Percentiles rank a stretch among this genome's conserved stretches.
phyloP scores from a whole-genome alignment of 1,140 invertebrate species.

The roundworm (Caenorhabditis elegans) region DNA sequence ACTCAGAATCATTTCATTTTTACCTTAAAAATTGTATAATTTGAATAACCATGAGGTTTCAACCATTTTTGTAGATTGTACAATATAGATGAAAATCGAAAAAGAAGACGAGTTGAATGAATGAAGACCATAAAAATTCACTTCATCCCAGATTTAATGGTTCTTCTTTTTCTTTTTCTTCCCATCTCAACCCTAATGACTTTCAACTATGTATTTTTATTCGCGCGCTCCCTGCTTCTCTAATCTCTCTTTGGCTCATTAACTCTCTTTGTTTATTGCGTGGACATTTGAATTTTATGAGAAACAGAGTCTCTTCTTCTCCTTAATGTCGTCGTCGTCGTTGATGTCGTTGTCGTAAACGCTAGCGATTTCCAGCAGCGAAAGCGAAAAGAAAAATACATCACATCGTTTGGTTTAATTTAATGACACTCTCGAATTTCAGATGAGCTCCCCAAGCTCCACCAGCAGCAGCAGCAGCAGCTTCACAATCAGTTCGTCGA shows the following conservation, averaged over 20 bases:
- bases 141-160: slow-evolving; percentile 33
- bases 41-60: too few relatives aligned
- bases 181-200: slow-evolving; percentile 24
- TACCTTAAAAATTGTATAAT: too few relatives aligned
- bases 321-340: slow-evolving; percentile 15
- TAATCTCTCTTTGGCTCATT: slow-evolving; percentile 20
- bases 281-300: slow-evolving; percentile 32
- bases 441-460: not conserved
- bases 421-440: slow-evolving; percentile 27
- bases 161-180: not conserved
- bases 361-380: slow-evolving; percentile 1
- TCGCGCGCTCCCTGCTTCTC: slow-evolving; percentile 29
- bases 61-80: not conserved
- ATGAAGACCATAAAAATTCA: slow-evolving; percentile 32
- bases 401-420: not conserved
- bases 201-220: slow-evolving; percentile 33
- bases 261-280: slow-evolving; percentile 31
- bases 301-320: slow-evolving; percentile 20
- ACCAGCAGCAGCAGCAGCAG: too few relatives aligned
- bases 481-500: not conserved
- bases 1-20: not conserved
- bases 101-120: not conserved
- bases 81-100: not conserved
- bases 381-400: not conserved
- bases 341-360: slow-evolving; percentile 29